Conservation (phyloP, 2,113 vertebrate genomes). For the Macquaria australasica region DNA sequence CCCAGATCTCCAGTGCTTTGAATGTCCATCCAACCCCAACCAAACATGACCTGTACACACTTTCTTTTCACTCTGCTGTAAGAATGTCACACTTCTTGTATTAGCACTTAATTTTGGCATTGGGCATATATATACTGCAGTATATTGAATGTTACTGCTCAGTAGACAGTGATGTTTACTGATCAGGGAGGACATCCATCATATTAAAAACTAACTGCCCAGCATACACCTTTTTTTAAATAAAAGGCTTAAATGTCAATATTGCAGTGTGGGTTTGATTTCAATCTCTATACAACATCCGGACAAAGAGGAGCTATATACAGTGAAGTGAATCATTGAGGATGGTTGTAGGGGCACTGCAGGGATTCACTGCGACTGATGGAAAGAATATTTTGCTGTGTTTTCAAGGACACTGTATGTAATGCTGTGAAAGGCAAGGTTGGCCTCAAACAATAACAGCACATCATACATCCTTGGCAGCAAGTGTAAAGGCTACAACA, state of each 20-base stretch:
- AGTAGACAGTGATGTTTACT: not conserved
- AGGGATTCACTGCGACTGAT: not conserved
- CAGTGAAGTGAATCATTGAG: not conserved
- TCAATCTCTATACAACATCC: not conserved
- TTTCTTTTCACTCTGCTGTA: too few species aligned
- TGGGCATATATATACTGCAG: not conserved
- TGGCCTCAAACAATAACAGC: not conserved
- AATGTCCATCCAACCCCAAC: too few species aligned
- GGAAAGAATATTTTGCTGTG: not conserved
- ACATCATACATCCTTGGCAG: too few species aligned
- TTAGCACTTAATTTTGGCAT: too few species aligned
- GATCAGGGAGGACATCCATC: not conserved
- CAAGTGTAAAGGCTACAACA: too few species aligned
- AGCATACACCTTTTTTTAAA: not conserved
- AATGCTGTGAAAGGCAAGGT: not conserved
- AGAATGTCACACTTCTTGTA: too few species aligned
- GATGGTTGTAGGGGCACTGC: not conserved
- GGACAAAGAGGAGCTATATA: not conserved
- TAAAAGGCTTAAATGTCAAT: too few species aligned
- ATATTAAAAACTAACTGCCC: not conserved
- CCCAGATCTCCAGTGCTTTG: too few species aligned
- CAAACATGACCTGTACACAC: too few species aligned
- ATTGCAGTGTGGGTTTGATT: not conserved
- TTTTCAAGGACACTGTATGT: not conserved
- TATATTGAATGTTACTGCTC: not conserved